Base-by-base conservation (phyloP, 2,888 invertebrate species). In the Heliconius sara region DNA sequence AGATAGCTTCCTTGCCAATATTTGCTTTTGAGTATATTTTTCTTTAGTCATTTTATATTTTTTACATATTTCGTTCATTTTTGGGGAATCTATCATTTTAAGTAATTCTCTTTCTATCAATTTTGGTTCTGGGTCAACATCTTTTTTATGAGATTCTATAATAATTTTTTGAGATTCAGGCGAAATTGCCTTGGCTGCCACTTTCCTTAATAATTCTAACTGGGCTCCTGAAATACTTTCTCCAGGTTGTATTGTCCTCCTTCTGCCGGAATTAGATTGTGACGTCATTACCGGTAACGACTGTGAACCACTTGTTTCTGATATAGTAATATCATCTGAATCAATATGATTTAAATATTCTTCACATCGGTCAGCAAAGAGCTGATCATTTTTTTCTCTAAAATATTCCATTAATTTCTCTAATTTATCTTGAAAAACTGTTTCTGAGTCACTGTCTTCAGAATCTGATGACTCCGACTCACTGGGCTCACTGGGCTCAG, bases 321-420 rank as follows among this genome's bases (percentile, higher is more conserved):
- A 95, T 86, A 95, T 92, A 79, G 95, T 95, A n/a, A 95, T 92
- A 84, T 95, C 95, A 90, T 95, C 95, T 79, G 95, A 95, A 83
- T 95, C 95, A 85, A 93, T 90, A 83, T 95, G 94, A 82, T 95
- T 94, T 72, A 96, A 91, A 86, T 96, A 96, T 82, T 96, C 96
- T 83, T 96, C 95, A 90, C 96, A 96, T 84, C 96, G 95, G 60
- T 96, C 95, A 82, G 95, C 93, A 85, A 97, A 96, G 39, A 97
- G 88, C 83, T 95, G 95, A 90, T 98, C 97, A 83, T 97, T 97
- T 88, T 96, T 97, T 67, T 95, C 93, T 85, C 96, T 96, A 87
- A 98, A 97, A 85, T 96, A 96, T 79, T 96, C 96, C 96, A 98
- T 97, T 75, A 96, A 96, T 82, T 96, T 96, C 82, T 97, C 97